phyloP scores from a whole-genome alignment of 1,140 invertebrate species.

The Physella acuta region DNA sequence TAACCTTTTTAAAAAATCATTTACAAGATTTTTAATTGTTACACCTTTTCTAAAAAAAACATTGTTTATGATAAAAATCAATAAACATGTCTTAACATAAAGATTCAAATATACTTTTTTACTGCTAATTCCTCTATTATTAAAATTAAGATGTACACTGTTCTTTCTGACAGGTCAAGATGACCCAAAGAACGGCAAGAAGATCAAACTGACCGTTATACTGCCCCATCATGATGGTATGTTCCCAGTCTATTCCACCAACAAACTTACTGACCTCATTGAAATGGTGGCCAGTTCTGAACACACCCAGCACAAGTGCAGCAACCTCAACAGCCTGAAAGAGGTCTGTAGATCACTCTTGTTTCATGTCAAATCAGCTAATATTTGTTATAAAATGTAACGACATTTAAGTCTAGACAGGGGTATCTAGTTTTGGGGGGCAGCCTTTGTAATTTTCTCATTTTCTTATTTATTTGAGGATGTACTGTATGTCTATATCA shows the following conservation, averaged over 20 bases:
- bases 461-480: too few relatives aligned
- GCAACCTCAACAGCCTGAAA: slow-evolving; percentile 56
- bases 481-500: too few relatives aligned
- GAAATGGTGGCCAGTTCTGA: too few relatives aligned
- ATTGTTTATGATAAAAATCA: too few relatives aligned
- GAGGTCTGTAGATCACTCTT: slow-evolving; percentile 29
- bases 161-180: slow-evolving; percentile 39
- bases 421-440: too few relatives aligned
- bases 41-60: neutral
- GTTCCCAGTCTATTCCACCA: slow-evolving; percentile 58
- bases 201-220: slow-evolving; percentile 51
- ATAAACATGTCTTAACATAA: too few relatives aligned
- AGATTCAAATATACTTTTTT: too few relatives aligned
- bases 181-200: slow-evolving; percentile 52
- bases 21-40: neutral
- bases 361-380: too few relatives aligned
- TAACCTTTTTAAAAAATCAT: neutral
- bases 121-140: too few relatives aligned
- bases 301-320: slow-evolving; percentile 56
- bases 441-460: too few relatives aligned
- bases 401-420: too few relatives aligned
- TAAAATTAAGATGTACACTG: neutral
- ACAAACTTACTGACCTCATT: slow-evolving; percentile 58
- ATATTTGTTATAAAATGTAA: too few relatives aligned
- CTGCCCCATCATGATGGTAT: slow-evolving; percentile 61